Base-by-base conservation (phyloP, 2,888 invertebrate species). In the Parnassius smintheus region DNA sequence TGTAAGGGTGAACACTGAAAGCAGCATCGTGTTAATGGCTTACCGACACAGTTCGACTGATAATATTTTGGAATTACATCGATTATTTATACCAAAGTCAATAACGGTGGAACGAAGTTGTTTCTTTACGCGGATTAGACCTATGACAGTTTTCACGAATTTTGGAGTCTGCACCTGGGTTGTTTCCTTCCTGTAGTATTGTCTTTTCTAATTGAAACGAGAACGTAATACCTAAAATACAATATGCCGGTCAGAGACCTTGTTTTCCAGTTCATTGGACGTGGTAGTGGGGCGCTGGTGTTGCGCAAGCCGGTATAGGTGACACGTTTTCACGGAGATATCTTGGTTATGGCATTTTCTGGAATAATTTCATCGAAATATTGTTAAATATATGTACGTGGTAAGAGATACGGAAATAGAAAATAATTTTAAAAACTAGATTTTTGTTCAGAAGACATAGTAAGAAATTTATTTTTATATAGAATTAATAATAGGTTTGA, bases 181-280 rank as follows among this genome's bases (percentile, higher is more conserved):
- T 72, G 86, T 89, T 86, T 85, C 86, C 90, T 90, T 91, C 91
- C 90, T 88, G 89, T 83, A 84, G 85, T 88, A 91, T 91, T 91
- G 91, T 91, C 86, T 86, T 78, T 77, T 90, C 84, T 89, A 84
- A 72, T 78, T 75, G 78, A 86, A 91, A 89, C 88, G 85, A 85
- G 85, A 87, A 86, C 89, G 83, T 75, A 77, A 80, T 82, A 71
- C 78, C 78, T 77, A 77, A 81, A 85, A 83, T 86, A 90, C 89
- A 90, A 90, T 89, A 81, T 78, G 77, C 77, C 72, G 81, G 80
- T 78, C 83, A 77, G 80, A 88, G 91, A 90, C 91, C 91, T 91
- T 91, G 91, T 86, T 88, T 91, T 91, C 89, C 91, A 88, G 85
- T 91, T 84, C 85, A 89, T 79, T 90, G 90, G 81, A 77, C 79